These are phyloP conservation scores for Endotricha flammealis DNA, from an alignment of 2,888 invertebrate species.

Conservation along the genomic window DNA sequence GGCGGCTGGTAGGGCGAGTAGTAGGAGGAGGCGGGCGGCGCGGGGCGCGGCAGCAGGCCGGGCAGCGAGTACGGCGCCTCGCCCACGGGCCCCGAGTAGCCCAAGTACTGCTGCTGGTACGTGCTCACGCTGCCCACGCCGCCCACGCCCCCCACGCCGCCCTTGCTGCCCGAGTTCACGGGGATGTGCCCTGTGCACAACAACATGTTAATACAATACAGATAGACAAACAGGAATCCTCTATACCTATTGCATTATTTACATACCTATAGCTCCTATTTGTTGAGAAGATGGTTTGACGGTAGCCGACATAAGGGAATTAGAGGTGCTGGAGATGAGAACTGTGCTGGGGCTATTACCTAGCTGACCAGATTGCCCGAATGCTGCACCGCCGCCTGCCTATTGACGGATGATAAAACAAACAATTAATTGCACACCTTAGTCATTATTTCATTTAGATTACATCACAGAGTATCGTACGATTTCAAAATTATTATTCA, in stretches of 20 bases:
- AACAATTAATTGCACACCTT: too few species aligned
- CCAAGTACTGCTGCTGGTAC: slow-evolving; percentile 71
- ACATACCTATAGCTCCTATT: slow-evolving; percentile 88
- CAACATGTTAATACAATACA: too few species aligned
- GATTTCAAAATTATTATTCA: too few species aligned
- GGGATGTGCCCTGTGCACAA: background rate
- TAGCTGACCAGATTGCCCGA: slow-evolving; percentile 88
- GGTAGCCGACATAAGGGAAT: slow-evolving; percentile 92
- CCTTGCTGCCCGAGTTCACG: slow-evolving; percentile 51
- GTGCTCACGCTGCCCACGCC: slow-evolving; percentile 68
- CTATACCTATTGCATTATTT: too few species aligned
- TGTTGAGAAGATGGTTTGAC: slow-evolving; percentile 90
- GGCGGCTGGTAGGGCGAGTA: slow-evolving; percentile 71
- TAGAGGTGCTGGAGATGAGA: slow-evolving; percentile 91
- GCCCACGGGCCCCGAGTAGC: slow-evolving; percentile 66
- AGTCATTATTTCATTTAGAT: too few species aligned
- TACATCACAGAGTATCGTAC: too few species aligned
- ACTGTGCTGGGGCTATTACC: slow-evolving; percentile 91
- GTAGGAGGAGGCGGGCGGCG: slow-evolving; percentile 68
- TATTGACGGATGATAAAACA: slow-evolving; percentile 32
- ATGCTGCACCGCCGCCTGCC: slow-evolving; percentile 81
- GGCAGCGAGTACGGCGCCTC: slow-evolving; percentile 65
- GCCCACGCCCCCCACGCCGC: slow-evolving; percentile 56
- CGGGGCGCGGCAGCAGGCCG: slow-evolving; percentile 66
- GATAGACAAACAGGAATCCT: too few species aligned